phyloP scores from a whole-genome alignment of 2,888 invertebrate genomes.

The Timema cristinae region DNA sequence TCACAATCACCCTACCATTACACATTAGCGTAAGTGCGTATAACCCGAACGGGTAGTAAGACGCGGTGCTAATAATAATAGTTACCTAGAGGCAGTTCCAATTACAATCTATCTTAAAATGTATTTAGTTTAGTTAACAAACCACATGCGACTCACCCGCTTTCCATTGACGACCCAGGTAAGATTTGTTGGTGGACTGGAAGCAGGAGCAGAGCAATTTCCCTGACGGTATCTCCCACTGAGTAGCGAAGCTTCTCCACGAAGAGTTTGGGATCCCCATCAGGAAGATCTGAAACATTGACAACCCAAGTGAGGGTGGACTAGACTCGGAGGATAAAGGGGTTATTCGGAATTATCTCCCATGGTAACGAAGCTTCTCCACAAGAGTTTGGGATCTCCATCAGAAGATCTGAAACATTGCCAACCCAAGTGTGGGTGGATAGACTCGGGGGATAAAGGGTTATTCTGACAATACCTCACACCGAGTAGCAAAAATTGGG shows the following conservation, averaged over 20 bases:
- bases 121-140: too few relatives aligned
- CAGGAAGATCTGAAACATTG: constrained; percentile 55
- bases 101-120: too few relatives aligned
- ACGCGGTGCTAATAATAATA: too few relatives aligned
- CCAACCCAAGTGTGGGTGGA: too few relatives aligned
- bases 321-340: constrained; percentile 64
- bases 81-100: too few relatives aligned
- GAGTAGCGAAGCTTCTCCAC: constrained; percentile 67
- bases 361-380: constrained; percentile 63
- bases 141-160: constrained; percentile 24
- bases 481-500: constrained; percentile 39
- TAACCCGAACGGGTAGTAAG: too few relatives aligned
- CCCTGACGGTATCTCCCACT: constrained; percentile 61
- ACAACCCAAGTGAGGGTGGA: constrained; percentile 43
- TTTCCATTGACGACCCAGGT: constrained; percentile 66
- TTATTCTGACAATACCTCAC: constrained; percentile 41
- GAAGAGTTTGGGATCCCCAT: constrained; percentile 60
- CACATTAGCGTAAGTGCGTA: too few relatives aligned
- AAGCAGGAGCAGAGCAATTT: constrained; percentile 64
- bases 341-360: constrained; percentile 64
- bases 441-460: too few relatives aligned
- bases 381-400: constrained; percentile 60
- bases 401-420: constrained; percentile 57
- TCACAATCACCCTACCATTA: too few relatives aligned
- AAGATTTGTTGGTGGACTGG: constrained; percentile 64